Evolutionary conservation across 2,113 vertebrate genomes (phyloP).

Genomic region (Grammomys dolichurus): DNA sequence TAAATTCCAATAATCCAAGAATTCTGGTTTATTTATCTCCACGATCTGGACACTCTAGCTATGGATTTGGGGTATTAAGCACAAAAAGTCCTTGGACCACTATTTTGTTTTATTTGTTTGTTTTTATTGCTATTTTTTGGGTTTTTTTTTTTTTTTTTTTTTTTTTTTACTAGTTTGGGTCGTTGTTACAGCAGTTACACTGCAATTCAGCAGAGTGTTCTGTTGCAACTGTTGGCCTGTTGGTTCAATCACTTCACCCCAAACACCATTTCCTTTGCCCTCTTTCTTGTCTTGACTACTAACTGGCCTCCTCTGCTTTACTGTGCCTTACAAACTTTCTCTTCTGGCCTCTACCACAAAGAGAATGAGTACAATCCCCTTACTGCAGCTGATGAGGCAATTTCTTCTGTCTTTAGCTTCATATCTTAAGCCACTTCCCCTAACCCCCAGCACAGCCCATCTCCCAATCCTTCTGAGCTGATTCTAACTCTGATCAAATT

Average conservation of each 20-base stretch:
- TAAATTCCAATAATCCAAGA: neutral
- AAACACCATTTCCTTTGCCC: neutral
- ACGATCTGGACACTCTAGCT: neutral
- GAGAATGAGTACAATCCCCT: neutral
- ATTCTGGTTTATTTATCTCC: neutral
- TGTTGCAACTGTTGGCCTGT: neutral
- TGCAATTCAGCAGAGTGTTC: neutral
- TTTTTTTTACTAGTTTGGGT: neutral
- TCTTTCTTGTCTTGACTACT: neutral
- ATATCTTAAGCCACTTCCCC: too few relatives aligned
- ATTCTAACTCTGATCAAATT: neutral
- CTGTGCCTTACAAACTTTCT: neutral
- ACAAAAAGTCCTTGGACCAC: neutral
- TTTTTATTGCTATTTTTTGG: neutral
- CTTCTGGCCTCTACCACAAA: neutral
- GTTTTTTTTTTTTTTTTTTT: neutral
- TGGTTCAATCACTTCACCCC: neutral
- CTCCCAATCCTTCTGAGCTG: neutral
- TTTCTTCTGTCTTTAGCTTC: neutral
- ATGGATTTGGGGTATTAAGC: neutral
- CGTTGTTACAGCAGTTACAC: neutral
- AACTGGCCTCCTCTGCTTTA: neutral
- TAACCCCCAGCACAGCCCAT: neutral
- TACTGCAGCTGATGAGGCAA: too few relatives aligned
- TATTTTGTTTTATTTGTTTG: neutral